A percentile compares a stretch with the other conserved stretches of the same genome.
phyloP scores from a whole-genome alignment of 2,113 vertebrate species.

The Hippocampus zosterae region DNA sequence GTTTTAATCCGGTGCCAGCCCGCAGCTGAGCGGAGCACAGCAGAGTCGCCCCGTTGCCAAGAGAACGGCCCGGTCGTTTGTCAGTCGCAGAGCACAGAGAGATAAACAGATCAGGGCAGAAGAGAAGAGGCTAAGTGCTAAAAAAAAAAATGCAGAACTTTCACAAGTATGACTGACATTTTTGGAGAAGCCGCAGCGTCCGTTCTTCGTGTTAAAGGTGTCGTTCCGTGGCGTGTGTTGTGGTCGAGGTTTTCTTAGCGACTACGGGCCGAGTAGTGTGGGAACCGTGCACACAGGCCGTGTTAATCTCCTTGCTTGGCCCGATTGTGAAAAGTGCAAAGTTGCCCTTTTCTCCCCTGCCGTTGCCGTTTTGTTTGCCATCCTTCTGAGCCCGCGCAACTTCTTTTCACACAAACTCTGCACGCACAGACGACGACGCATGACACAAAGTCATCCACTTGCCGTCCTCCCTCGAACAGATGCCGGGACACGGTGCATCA shows the following conservation, averaged over 20 bases:
- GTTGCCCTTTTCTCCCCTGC: constrained; percentile 3
- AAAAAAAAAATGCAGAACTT: background rate
- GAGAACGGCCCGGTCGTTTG: background rate
- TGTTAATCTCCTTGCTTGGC: constrained; percentile 39
- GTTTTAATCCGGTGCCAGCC: constrained; percentile 56
- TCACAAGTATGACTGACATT: background rate
- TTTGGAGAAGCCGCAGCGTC: background rate
- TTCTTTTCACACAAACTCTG: background rate
- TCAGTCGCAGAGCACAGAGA: background rate
- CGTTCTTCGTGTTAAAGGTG: background rate
- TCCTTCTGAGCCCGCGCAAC: background rate
- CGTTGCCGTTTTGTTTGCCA: constrained; percentile 3
- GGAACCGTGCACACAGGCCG: constrained; percentile 30
- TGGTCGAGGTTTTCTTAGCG: constrained; percentile 20
- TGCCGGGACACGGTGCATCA: background rate
- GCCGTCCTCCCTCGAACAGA: background rate
- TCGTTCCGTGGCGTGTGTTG: constrained; percentile 16
- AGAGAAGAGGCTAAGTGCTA: background rate
- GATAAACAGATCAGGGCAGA: background rate
- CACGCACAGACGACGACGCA: background rate
- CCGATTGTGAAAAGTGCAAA: constrained; percentile 18
- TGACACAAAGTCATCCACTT: background rate
- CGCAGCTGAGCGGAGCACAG: constrained; percentile 10
- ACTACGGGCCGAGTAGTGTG: constrained; percentile 35
- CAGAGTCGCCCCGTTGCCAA: constrained; percentile 13